phyloP scores from a whole-genome alignment of 2,113 vertebrate species.

The Ia io region DNA sequence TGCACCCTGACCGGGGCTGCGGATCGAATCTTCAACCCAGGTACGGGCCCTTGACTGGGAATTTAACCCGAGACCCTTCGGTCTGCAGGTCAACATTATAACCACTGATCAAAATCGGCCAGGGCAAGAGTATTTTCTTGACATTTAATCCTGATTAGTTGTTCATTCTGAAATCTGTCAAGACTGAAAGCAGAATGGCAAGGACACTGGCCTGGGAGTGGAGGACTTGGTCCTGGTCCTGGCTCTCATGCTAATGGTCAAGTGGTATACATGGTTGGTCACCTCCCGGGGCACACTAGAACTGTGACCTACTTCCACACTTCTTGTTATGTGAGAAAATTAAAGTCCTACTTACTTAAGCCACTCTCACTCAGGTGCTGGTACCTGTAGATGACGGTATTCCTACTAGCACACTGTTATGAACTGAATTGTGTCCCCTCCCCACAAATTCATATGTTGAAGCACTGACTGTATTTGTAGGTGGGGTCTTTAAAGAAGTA shows the following conservation, averaged over 20 bases:
- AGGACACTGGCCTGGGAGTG: not conserved
- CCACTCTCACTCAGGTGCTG: not conserved
- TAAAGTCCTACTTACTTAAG: not conserved
- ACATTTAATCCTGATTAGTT: not conserved
- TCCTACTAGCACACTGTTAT: not conserved
- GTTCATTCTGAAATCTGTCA: not conserved
- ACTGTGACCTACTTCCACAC: not conserved
- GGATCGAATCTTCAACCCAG: no score
- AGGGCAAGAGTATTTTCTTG: not conserved
- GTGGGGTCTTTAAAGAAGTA: no score
- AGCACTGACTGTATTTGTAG: no score
- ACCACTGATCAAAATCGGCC: no score
- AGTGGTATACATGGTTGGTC: not conserved
- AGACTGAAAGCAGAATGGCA: not conserved
- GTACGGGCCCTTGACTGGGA: no score
- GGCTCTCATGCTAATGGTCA: not conserved
- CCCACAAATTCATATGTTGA: no score
- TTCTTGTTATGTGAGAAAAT: not conserved
- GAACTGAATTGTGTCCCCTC: no score
- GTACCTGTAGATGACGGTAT: not conserved
- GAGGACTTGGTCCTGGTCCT: not conserved
- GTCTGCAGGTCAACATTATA: no score
- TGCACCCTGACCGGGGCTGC: no score
- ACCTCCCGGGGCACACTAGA: not conserved
- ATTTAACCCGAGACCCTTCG: no score